Evolutionary conservation across 1,140 invertebrate species (phyloP), one percentile per base, ranked within the genome.

Genomic region (Bombus waltoni): DNA sequence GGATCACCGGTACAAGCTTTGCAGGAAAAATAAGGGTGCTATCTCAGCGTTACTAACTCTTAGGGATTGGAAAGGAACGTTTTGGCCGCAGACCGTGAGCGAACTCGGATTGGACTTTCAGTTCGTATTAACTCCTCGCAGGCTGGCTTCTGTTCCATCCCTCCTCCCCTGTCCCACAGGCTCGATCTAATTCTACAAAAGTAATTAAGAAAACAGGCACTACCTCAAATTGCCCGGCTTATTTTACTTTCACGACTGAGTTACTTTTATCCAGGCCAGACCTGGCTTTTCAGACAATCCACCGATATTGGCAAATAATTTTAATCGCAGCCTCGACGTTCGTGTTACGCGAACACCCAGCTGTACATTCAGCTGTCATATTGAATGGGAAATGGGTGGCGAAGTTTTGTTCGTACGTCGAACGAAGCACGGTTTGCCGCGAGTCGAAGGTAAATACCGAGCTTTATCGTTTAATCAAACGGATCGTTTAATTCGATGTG

Each of bases 151-250:
- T 38, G 66, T 44, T 38, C 35, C 18, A 53, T 38, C 47, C 47
- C n/a, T 1, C 9, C 3, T 62, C 28, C 4, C 8, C 40, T 75
- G 74, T 71, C 74, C 74, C 75, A 35, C 40, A 44, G 75, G 75
- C 25, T 78, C 82, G 38, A 84, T 84, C 79, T 84, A 84, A 84
- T 84, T 79, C 65, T 76, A 72, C 65, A 70, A 71, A 79, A 84
- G 82, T 79, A 84, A 84, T 84, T 84, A 79, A 78, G 82, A 70
- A 71, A 78, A 84, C 66, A 78, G 75, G 53, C 75, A 71, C 74
- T 84, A 71, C 47, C 66, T 78, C 82, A 71, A 84, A 84, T 79
- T 84, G 66, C 53, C 47, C 3, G n/a, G 40, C 35, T 35, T 83
- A 84, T 76, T 76, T 83, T 32, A 76, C 73, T 44, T 77, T 47